Conservation (phyloP, 2,797 vertebrate genomes). For the Pseudocheirus occidentalis region DNA sequence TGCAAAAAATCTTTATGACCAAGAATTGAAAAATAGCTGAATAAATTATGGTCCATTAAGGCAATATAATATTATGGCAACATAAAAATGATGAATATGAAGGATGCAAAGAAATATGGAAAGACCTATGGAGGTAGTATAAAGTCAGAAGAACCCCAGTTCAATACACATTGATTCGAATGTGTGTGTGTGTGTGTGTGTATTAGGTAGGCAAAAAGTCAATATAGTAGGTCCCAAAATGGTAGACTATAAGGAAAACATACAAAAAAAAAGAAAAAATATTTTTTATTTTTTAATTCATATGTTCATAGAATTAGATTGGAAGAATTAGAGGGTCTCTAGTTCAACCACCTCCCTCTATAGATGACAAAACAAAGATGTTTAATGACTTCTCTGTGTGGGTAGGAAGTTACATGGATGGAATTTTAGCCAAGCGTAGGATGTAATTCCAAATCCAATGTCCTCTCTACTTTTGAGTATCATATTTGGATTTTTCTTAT, state of each 20-base stretch:
- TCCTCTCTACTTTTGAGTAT: neutral
- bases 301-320: neutral
- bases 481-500: neutral
- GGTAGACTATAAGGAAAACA: neutral
- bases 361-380: neutral
- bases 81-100: neutral
- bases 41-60: slow-evolving; percentile 19
- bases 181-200: neutral
- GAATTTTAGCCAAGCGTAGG: neutral
- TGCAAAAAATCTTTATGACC: neutral
- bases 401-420: neutral
- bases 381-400: neutral
- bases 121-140: neutral
- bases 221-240: neutral
- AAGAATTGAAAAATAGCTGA: neutral
- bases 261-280: neutral
- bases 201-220: neutral
- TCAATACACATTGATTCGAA: neutral
- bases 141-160: neutral
- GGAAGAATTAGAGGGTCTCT: neutral
- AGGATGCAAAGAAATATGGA: neutral
- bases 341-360: neutral
- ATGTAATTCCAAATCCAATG: neutral
- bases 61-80: neutral
- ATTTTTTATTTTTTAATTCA: neutral